Conservation (phyloP, 2,113 vertebrate genomes). For the Vombatus ursinus region DNA sequence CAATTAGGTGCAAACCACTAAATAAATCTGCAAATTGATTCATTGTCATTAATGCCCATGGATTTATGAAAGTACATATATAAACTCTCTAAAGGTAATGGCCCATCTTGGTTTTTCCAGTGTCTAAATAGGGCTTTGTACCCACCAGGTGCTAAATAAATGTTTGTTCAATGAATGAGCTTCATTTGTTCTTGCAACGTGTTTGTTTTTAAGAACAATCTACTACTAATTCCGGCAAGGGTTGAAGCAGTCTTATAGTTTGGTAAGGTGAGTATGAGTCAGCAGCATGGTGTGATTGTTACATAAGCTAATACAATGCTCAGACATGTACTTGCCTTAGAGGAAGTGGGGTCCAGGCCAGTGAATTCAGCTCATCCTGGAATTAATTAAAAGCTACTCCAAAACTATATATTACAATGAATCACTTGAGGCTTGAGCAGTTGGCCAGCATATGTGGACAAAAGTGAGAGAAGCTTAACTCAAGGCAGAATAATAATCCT, state of each 20-base stretch:
- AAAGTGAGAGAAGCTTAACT: background rate
- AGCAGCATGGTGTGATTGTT: background rate
- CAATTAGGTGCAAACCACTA: background rate
- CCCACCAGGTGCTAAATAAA: background rate
- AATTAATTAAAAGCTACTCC: background rate
- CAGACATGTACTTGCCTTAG: background rate
- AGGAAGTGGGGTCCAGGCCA: background rate
- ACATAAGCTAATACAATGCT: background rate
- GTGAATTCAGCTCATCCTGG: background rate
- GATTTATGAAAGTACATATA: background rate
- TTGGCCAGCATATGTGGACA: background rate
- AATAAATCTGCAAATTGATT: background rate
- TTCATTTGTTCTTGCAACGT: background rate
- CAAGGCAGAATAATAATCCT: background rate
- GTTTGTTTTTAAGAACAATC: background rate
- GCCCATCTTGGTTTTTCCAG: background rate
- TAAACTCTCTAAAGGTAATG: background rate
- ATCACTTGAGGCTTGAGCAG: background rate
- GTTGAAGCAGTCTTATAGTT: background rate
- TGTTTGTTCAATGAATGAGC: background rate
- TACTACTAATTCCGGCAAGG: background rate
- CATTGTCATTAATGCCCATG: background rate
- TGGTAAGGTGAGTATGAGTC: background rate
- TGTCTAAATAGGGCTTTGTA: background rate
- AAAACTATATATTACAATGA: background rate